Percentiles rank a stretch among this genome's conserved stretches.
Conservation (phyloP, 2,888 invertebrate species). For the Cephus nigrinus region DNA sequence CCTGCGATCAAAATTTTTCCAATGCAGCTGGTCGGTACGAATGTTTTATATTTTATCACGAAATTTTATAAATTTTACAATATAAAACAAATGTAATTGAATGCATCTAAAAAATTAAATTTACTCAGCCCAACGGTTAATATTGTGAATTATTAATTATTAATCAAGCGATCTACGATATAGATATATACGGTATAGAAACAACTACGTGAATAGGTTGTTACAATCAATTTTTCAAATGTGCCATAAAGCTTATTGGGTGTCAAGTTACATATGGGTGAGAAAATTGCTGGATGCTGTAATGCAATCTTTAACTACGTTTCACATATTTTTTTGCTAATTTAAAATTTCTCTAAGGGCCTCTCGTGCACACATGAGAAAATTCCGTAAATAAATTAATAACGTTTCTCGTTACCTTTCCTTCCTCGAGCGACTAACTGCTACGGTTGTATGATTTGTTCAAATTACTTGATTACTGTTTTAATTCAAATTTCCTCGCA, state of each 20-base stretch:
- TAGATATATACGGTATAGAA: background rate
- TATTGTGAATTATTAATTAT: background rate
- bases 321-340: too few relatives aligned
- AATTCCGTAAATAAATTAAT: too few relatives aligned
- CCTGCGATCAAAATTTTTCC: slow-evolving; percentile 66
- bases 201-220: background rate
- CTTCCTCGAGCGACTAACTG: background rate
- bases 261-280: too few relatives aligned
- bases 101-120: background rate
- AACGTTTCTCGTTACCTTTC: too few relatives aligned
- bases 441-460: background rate
- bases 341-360: too few relatives aligned
- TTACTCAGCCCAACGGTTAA: background rate
- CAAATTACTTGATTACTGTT: background rate
- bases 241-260: too few relatives aligned
- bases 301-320: too few relatives aligned
- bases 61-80: background rate
- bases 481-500: background rate
- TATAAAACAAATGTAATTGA: background rate
- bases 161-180: background rate
- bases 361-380: too few relatives aligned
- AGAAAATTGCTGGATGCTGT: too few relatives aligned
- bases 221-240: background rate
- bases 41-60: background rate
- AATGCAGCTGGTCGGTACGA: background rate